Percentiles rank a stretch among this genome's conserved stretches.
These are phyloP conservation scores for Orestias chungarensis DNA, from an alignment of 2,797 vertebrate genomes.

Conservation along the genomic window DNA sequence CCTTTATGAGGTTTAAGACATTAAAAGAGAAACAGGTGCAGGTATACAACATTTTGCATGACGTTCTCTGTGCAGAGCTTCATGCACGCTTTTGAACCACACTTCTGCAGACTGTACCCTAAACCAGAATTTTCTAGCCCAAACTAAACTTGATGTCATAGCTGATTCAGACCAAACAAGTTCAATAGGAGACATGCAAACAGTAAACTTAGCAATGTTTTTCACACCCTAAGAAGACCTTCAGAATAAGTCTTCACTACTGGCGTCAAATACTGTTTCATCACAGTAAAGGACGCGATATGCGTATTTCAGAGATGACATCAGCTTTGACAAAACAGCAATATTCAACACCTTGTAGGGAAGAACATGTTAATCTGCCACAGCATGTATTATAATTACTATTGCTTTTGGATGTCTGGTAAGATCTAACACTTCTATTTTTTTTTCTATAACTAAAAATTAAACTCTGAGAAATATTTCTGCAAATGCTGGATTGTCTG, in stretches of 20 bases:
- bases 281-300: not conserved
- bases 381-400: slow-evolving; percentile 1
- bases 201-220: not conserved
- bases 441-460: slow-evolving; percentile 11
- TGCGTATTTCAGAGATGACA: not conserved
- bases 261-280: not conserved
- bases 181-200: not conserved
- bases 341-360: not conserved
- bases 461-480: not conserved
- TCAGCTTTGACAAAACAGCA: slow-evolving; percentile 6
- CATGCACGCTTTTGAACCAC: no score
- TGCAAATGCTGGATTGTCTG: not conserved
- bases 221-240: not conserved
- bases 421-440: slow-evolving; percentile 10
- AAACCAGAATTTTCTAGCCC: no score
- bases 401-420: not conserved
- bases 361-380: not conserved
- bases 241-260: not conserved
- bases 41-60: no score
- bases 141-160: no score
- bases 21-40: no score
- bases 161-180: not conserved
- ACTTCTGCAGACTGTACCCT: no score
- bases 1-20: no score
- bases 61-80: no score